These are phyloP conservation scores for Betta splendens DNA, from an alignment of 2,797 vertebrate species.

Conservation along the genomic window DNA sequence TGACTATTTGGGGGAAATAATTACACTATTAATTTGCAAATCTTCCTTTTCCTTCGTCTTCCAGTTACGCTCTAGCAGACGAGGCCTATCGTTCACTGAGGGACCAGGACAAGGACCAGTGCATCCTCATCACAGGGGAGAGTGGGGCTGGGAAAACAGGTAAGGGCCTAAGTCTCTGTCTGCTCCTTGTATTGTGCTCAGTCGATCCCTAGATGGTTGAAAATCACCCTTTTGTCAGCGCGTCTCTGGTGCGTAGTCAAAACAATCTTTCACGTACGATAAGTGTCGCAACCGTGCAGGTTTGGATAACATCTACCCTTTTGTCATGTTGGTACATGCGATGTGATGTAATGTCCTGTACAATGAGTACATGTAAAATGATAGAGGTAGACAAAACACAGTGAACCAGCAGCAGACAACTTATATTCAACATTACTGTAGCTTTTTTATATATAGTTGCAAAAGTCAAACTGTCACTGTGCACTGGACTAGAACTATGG, in stretches of 20 bases:
- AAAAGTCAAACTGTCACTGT: too few species aligned
- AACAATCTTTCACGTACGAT: constrained; percentile 32
- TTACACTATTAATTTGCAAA: too few species aligned
- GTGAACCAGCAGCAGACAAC: neutral
- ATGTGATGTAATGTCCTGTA: constrained; percentile 8
- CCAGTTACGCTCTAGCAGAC: constrained; percentile 95
- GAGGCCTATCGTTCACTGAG: constrained; percentile 96
- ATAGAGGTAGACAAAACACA: constrained; percentile 21
- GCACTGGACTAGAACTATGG: neutral
- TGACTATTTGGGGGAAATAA: too few species aligned
- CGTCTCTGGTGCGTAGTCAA: constrained; percentile 29
- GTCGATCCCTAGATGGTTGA: neutral
- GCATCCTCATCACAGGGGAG: constrained; percentile 98
- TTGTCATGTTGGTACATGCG: constrained; percentile 43
- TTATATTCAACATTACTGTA: too few species aligned
- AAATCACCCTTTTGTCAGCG: constrained; percentile 2
- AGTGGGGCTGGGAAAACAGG: constrained; percentile 99
- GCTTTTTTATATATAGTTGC: too few species aligned
- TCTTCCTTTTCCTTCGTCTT: constrained; percentile 46
- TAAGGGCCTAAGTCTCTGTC: constrained; percentile 70
- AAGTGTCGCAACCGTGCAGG: constrained; percentile 21
- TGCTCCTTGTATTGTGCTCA: neutral
- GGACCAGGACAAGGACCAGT: constrained; percentile 99
- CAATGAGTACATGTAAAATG: neutral
- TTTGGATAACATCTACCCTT: constrained; percentile 34